Conservation (phyloP, 2,888 invertebrate genomes). For the Helobdella robusta region DNA sequence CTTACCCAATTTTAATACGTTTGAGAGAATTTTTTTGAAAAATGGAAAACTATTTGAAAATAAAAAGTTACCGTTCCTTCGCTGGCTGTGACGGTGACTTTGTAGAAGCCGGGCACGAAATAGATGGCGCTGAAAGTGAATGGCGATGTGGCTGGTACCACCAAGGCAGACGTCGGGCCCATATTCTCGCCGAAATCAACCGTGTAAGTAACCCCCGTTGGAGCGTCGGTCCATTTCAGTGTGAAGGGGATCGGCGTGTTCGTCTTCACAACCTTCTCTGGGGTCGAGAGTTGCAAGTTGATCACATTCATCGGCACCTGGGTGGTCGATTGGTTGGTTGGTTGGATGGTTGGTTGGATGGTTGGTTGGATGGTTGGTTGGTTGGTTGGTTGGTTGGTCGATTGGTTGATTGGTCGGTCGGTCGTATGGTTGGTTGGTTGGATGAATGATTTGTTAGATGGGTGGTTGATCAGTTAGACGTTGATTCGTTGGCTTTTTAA, state of each 20-base stretch:
- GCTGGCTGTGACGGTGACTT: slow-evolving; percentile 39
- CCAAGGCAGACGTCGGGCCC: slow-evolving; percentile 35
- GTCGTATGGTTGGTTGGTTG: too few species aligned
- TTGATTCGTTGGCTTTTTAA: background rate
- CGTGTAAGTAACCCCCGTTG: slow-evolving; percentile 36
- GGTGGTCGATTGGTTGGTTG: slow-evolving; percentile 35
- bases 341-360: slow-evolving; percentile 35
- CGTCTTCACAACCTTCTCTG: background rate
- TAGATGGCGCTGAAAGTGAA: slow-evolving; percentile 37
- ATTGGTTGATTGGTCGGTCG: background rate
- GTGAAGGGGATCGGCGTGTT: slow-evolving; percentile 13
- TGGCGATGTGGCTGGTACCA: slow-evolving; percentile 37
- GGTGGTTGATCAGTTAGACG: background rate
- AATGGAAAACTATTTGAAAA: background rate
- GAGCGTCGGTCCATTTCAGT: slow-evolving; percentile 18
- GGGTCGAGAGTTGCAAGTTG: slow-evolving; percentile 14
- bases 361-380: background rate
- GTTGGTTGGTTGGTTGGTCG: background rate
- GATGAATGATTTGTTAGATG: background rate
- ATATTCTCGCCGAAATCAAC: slow-evolving; percentile 43
- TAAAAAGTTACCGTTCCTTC: slow-evolving; percentile 33
- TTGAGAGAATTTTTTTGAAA: background rate
- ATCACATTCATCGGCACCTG: slow-evolving; percentile 3
- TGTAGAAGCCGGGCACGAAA: slow-evolving; percentile 40
- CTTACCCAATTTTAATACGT: too few species aligned